Evolutionary conservation across 2,113 vertebrate species (phyloP).

Genomic region (Zeus faber): DNA sequence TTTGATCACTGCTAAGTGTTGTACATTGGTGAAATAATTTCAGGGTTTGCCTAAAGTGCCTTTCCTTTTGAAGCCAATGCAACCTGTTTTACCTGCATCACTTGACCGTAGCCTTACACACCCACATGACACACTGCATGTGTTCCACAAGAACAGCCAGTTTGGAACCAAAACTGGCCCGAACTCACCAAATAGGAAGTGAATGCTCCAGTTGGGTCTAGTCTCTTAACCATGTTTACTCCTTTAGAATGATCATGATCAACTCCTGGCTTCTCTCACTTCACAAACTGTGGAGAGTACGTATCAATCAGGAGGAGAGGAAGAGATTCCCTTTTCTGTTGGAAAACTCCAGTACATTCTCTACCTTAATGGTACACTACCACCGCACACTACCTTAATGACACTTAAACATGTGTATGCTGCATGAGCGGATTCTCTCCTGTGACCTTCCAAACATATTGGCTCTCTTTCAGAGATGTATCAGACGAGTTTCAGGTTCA

Average conservation of each 20-base stretch:
- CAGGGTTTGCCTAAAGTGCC: too few relatives aligned
- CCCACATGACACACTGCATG: too few relatives aligned
- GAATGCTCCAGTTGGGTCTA: conserved; percentile 26
- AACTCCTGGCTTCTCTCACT: conserved; percentile 37
- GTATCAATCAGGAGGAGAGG: conserved; percentile 51
- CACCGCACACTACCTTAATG: not conserved
- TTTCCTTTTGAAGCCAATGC: too few relatives aligned
- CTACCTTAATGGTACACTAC: conserved; percentile 37
- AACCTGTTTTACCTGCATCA: too few relatives aligned
- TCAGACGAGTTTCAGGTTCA: conserved; percentile 77
- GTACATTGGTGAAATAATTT: too few relatives aligned
- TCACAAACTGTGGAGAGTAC: conserved; percentile 64
- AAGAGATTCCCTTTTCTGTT: conserved; percentile 43
- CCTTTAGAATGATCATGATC: too few relatives aligned
- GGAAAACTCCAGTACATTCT: conserved; percentile 54
- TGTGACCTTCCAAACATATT: not conserved
- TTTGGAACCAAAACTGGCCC: too few relatives aligned
- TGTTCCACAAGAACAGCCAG: too few relatives aligned
- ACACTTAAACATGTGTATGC: not conserved
- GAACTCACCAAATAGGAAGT: too few relatives aligned
- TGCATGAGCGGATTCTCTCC: not conserved
- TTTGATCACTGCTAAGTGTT: not conserved
- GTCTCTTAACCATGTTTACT: conserved; percentile 6
- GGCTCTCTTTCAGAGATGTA: conserved; percentile 72
- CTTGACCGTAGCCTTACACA: too few relatives aligned